Evolutionary conservation across 2,113 vertebrate species (phyloP), one percentile per base, ranked within the genome.

Genomic region (Plecturocebus donacophilus): DNA sequence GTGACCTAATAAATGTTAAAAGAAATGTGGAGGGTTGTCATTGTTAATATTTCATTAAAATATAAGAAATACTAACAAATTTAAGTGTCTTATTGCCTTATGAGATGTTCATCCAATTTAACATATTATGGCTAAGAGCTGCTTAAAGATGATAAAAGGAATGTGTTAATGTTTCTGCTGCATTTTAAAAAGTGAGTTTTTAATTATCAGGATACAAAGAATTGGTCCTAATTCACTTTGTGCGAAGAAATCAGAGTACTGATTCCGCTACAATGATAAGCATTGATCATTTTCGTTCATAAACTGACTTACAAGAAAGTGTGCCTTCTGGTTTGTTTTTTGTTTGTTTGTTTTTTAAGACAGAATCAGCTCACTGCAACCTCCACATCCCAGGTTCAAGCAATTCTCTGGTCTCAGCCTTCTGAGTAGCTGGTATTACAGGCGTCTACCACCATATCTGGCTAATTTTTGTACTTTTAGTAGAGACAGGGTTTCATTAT

Each of bases 21-120:
- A 97, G 81, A 96, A 85, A 94, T 93, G 19, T 64, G 20, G 52
- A 91, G 6, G 9, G 11, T 21, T 96, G 13, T 87, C 38, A 84
- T 38, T 97, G 35, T 95, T 42, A 70, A 40, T 80, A 86, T 89
- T 87, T 91, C 38, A 96, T 92, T 97, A 95, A 89, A 91, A 95
- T 88, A 94, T 70, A 95, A 94, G 32, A 96, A 87, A 93, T 95
- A 88, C 42, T 80, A 96, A 95, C 64, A 97, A 77, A 71, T 90
- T 70, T 98, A 96, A 95, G 25, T 90, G 21, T 95, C 35, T 90
- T 95, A 88, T 77, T 96, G 91, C 11, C 8, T 71, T 56, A 81
- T 90, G 49, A 84, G 2, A 95, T 88, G 94, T 96, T 85, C 12
- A 81, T 77, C 8, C 27, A 87, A 89, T 95, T 89, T 87, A 87